Evolutionary conservation across 2,797 vertebrate species (phyloP).

Genomic region (Discoglossus pictus): DNA sequence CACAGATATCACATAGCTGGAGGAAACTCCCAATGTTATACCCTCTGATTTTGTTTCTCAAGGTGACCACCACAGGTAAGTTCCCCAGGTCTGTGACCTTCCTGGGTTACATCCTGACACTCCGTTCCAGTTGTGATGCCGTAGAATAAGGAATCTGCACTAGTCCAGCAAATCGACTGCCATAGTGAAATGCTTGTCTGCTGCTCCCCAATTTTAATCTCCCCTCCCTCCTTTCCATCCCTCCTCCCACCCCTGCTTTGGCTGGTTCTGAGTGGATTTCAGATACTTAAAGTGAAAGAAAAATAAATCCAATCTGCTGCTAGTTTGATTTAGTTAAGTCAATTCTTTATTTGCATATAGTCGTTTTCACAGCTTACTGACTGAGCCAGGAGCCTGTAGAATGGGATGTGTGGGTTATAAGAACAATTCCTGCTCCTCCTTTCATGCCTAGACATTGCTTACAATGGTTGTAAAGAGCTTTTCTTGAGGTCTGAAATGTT

Average conservation of each 20-base stretch:
- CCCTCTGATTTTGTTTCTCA: conserved; percentile 71
- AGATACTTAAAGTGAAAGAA: conserved; percentile 69
- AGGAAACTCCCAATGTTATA: conserved; percentile 66
- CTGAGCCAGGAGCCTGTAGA: conserved; percentile 32
- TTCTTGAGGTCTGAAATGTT: too few relatives aligned
- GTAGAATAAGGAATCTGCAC: conserved; percentile 62
- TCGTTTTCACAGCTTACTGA: conserved; percentile 98
- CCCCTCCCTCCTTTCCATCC: background rate
- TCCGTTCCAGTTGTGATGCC: conserved; percentile 90
- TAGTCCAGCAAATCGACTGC: conserved; percentile 69
- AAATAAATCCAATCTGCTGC: conserved; percentile 76
- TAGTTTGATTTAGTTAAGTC: conserved; percentile 95
- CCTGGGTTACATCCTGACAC: conserved; percentile 91
- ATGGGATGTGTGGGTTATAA: conserved; percentile 40
- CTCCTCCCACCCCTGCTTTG: conserved; percentile 84
- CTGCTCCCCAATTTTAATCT: conserved; percentile 78
- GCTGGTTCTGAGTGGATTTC: conserved; percentile 99
- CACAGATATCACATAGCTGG: conserved; percentile 63
- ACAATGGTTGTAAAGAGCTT: too few relatives aligned
- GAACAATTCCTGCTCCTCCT: too few relatives aligned
- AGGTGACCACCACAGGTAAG: conserved; percentile 84
- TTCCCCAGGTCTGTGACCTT: conserved; percentile 68
- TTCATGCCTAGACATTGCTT: too few relatives aligned
- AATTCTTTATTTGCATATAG: conserved; percentile 91
- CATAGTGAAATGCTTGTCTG: conserved; percentile 99